Conservation (phyloP, 2,797 vertebrate species). For the Cheracebus regulus region DNA sequence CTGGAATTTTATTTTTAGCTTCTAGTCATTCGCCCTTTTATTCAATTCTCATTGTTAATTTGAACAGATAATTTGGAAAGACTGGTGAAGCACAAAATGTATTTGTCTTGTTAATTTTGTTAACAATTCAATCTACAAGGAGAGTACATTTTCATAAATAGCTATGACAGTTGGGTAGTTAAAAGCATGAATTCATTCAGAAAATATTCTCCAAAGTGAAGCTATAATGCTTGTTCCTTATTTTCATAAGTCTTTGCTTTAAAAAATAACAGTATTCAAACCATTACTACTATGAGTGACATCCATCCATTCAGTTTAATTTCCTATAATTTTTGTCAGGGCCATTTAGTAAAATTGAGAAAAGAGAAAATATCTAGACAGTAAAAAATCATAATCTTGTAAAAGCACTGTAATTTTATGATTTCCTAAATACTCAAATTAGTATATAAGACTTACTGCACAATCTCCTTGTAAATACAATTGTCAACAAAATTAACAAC, state of each 20-base stretch:
- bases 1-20: slow-evolving; percentile 53
- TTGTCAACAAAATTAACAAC: not conserved
- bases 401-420: not conserved
- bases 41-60: slow-evolving; percentile 57
- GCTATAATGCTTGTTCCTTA: not conserved
- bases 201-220: slow-evolving; percentile 35
- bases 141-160: slow-evolving; percentile 62
- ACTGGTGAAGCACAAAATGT: slow-evolving; percentile 52
- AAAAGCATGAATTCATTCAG: slow-evolving; percentile 60
- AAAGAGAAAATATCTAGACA: not conserved
- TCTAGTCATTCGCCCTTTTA: slow-evolving; percentile 32
- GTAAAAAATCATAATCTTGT: not conserved
- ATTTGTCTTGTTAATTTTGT: slow-evolving; percentile 72
- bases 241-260: not conserved
- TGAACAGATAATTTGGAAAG: slow-evolving; percentile 62
- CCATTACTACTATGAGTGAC: not conserved
- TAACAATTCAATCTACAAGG: slow-evolving; percentile 60
- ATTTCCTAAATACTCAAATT: not conserved
- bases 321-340: not conserved
- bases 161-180: slow-evolving; percentile 33
- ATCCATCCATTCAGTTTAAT: not conserved
- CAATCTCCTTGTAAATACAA: not conserved
- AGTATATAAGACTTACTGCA: not conserved
- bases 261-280: not conserved
- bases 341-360: not conserved